Base-by-base conservation (phyloP, 2,797 vertebrate species). In the Clarias fuscus region DNA sequence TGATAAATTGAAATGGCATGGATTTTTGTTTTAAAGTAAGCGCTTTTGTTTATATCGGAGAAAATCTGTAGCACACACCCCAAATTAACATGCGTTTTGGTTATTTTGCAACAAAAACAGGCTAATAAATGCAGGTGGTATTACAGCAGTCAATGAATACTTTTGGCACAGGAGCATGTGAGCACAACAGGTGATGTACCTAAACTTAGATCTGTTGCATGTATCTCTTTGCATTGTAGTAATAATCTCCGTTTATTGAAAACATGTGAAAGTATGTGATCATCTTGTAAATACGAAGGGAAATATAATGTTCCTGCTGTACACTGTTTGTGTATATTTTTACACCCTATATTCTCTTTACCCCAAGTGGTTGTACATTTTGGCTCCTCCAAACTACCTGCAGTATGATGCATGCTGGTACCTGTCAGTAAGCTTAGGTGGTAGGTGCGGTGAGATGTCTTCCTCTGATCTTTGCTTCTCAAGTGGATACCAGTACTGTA, bases 371-470 rank as follows among this genome's bases (percentile, higher is more conserved):
- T 77, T 59, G 24, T 40, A 40, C 61, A 6, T 22, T 27, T 37
- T 48, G 59, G 8, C 4, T 82, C 37, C 37, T 75, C 59, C 73
- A 75, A 43, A 82, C 86, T 82, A 58, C 58, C 15, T 59, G 68
- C 73, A 65, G 22, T 75, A 80, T 82, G 70, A 43, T 86, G 90
- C 90, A 85, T 89, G 89, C 90, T 92, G 91, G 91, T 88, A 93
- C 94, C 93, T 94, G 93, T 94, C 94, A 93, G 81, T 86, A 87
- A 67, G 73, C 86, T 53, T 85, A 37, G 87, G 67, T 89, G 88
- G 89, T 84, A 88, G 81, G 78, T 61, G 61, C 48, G 72, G 48
- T 82, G 18, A 87, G 53, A 73, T 27, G 20, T 37, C 65, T 82
- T 84, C 61, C 70, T 89, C 83, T 88, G 82, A 86, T 89, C 86